These are phyloP conservation scores for Colletes gigas DNA, from an alignment of 1,140 invertebrate genomes.

Conservation along the genomic window DNA sequence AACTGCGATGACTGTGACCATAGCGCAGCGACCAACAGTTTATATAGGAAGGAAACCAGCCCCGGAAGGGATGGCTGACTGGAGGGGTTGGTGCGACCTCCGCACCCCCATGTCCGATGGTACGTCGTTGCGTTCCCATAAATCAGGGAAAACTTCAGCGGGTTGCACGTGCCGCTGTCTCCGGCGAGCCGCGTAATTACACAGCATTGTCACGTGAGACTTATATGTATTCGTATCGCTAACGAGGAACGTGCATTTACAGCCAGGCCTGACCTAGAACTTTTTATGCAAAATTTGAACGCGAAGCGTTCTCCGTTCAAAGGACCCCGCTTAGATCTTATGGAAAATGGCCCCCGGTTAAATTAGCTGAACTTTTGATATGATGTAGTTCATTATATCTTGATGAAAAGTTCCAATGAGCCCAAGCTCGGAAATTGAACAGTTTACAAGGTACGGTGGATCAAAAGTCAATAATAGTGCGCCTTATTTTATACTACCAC, in stretches of 20 bases:
- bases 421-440: too few species aligned
- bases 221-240: constrained; percentile 1
- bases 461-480: too few species aligned
- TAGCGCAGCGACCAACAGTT: constrained; percentile 74
- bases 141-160: constrained; percentile 54
- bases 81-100: constrained; percentile 57
- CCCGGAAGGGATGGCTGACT: constrained; percentile 59
- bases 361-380: too few species aligned
- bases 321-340: too few species aligned
- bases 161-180: constrained; percentile 42
- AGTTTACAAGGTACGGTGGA: too few species aligned
- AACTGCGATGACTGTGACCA: constrained; percentile 74
- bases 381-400: too few species aligned
- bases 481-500: too few species aligned
- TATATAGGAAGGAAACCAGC: constrained; percentile 65
- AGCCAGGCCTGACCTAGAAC: too few species aligned
- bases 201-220: constrained; percentile 23
- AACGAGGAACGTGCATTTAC: not conserved
- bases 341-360: too few species aligned
- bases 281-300: not conserved
- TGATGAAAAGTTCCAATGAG: too few species aligned
- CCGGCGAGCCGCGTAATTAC: constrained; percentile 48
- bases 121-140: constrained; percentile 53
- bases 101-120: constrained; percentile 60
- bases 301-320: too few species aligned